Conservation (phyloP, 2,888 invertebrate species). For the Drosophila mimetica region DNA sequence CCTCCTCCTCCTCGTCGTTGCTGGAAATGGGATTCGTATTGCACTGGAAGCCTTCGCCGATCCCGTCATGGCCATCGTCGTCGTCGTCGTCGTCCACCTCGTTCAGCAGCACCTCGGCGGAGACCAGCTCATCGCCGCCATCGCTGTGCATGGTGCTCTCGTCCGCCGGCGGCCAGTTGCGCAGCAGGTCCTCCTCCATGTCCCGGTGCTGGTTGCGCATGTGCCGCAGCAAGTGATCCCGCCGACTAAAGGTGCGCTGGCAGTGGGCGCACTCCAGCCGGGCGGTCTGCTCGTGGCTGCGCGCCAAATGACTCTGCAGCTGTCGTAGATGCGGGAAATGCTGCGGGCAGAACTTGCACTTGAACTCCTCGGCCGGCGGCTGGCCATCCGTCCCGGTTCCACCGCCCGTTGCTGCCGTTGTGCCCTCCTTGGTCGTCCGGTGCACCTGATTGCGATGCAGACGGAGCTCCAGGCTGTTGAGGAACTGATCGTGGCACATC, state of each 20-base stretch:
- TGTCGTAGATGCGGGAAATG: constrained; percentile 84
- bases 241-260: constrained; percentile 84
- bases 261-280: constrained; percentile 83
- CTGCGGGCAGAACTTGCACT: constrained; percentile 84
- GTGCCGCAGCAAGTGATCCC: constrained; percentile 85
- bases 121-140: constrained; percentile 58
- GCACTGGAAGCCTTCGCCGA: constrained; percentile 51
- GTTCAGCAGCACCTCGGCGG: constrained; percentile 59
- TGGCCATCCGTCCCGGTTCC: not conserved
- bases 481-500: constrained; percentile 81
- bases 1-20: constrained; percentile 73
- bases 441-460: constrained; percentile 71
- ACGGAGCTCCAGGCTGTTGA: constrained; percentile 70
- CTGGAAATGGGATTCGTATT: constrained; percentile 80
- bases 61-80: constrained; percentile 41
- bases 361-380: constrained; percentile 40
- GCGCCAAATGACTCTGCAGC: constrained; percentile 84
- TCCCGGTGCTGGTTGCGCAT: constrained; percentile 83
- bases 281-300: constrained; percentile 63
- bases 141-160: constrained; percentile 52
- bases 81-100: constrained; percentile 50
- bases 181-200: constrained; percentile 14
- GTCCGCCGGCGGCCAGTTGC: constrained; percentile 13
- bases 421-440: constrained; percentile 30
- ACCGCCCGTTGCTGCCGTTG: no score